Evolutionary conservation across 2,797 vertebrate species (phyloP), one percentile per base, ranked within the genome.

Genomic region (Petrocephalus sullivani): DNA sequence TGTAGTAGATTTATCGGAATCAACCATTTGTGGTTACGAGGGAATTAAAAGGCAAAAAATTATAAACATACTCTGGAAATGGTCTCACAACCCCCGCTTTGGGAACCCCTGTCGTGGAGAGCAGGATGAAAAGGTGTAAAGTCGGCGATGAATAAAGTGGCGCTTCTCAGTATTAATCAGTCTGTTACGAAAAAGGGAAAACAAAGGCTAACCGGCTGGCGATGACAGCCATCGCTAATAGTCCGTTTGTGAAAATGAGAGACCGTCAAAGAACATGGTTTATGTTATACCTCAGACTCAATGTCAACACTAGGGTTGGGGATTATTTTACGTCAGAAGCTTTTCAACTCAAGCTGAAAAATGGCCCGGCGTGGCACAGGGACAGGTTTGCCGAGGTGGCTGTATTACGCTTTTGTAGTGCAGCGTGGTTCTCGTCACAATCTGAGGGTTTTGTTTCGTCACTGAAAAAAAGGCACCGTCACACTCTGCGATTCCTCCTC

Each of bases 301-400:
- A 78, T 78, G 37, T 71, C 64, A 71, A 71, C 64, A 37, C 16
- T 37, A 1, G 28, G 12, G 37, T 9, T 49, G 71, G 71, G 19
- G 16, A 49, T 46, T 78, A 41, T 46, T 78, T 78, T 46, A 78
- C 19, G n/a, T 78, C 71, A 78, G 37, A 49, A 41, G 37, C 71
- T 78, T 83, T 83, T 53, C 53, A 83, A 51, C 46, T 53, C 81
- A 53, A 83, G 81, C n/a, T 54, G 81, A 83, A 83, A 28, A 83
- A 54, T 28, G 3, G 71, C 16, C 37, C 71, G 37, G 6, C 7
- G 71, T 0, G 7, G 5, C 33, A 78, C 16, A 8, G 71, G 16
- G 71, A 78, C 71, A 78, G 14, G 53, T 83, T 83, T 83, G 3
- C 49, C 16, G 53, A 51, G 8, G 53, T 51, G 9, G 19, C 46